A percentile compares a stretch with the other conserved stretches of the same genome.
phyloP scores from a whole-genome alignment of 2,888 invertebrate species.

The Caenorhabditis sp. region DNA sequence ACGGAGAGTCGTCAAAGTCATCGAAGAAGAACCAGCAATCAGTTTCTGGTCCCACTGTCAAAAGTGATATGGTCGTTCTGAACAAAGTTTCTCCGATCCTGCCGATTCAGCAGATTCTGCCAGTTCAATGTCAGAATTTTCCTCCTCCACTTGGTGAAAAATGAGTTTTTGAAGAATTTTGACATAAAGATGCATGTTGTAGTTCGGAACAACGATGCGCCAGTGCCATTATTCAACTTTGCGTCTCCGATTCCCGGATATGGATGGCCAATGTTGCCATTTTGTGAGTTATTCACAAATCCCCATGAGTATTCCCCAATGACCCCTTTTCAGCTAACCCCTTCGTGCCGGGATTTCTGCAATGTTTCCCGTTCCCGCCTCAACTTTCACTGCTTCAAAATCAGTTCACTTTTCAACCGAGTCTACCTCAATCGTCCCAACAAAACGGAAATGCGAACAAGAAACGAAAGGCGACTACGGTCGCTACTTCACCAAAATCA shows the following conservation, averaged over 20 bases:
- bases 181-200: no score
- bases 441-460: neutral
- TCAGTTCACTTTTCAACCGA: neutral
- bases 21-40: neutral
- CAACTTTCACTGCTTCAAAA: slow-evolving; percentile 14
- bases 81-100: neutral
- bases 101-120: slow-evolving; percentile 1
- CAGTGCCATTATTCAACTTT: neutral
- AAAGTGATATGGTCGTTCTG: neutral
- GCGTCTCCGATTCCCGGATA: neutral
- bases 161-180: no score
- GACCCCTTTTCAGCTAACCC: slow-evolving; percentile 14
- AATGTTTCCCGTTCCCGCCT: neutral
- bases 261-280: slow-evolving; percentile 22
- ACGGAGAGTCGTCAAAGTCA: neutral
- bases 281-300: neutral
- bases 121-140: neutral
- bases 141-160: no score
- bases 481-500: neutral
- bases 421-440: neutral
- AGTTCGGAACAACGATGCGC: neutral
- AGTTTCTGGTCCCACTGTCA: neutral
- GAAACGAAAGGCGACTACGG: slow-evolving; percentile 8
- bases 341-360: slow-evolving; percentile 10
- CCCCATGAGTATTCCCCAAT: neutral